These are phyloP conservation scores for Chaetops frenatus DNA, from an alignment of 2,113 vertebrate genomes.

Conservation along the genomic window DNA sequence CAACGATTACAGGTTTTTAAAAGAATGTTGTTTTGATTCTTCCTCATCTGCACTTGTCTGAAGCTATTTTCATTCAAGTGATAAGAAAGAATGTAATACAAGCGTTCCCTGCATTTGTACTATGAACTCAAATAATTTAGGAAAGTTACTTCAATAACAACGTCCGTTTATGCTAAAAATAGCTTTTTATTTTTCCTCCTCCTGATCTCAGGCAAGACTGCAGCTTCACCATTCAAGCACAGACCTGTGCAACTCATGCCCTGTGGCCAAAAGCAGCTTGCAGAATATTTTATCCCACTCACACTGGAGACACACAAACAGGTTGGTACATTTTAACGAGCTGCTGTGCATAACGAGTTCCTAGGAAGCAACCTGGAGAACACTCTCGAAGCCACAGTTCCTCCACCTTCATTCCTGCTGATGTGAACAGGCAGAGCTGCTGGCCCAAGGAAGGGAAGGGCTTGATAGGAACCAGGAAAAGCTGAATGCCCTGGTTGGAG, in stretches of 20 bases:
- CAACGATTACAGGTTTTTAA: neutral
- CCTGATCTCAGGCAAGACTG: neutral
- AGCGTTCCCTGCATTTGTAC: neutral
- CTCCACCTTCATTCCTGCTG: neutral
- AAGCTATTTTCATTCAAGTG: neutral
- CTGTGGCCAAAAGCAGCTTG: neutral
- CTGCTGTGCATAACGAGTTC: neutral
- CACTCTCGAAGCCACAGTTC: neutral
- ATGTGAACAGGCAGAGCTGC: neutral
- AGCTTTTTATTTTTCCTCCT: neutral
- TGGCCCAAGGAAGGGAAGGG: neutral
- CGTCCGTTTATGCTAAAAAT: neutral
- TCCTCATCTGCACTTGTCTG: neutral
- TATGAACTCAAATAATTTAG: neutral
- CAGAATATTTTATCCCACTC: neutral
- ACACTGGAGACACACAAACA: neutral
- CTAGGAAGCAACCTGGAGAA: neutral
- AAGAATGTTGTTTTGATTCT: neutral
- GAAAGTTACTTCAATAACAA: neutral
- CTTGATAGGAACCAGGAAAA: neutral
- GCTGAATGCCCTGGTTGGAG: accelerated
- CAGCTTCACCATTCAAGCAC: neutral
- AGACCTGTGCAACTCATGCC: neutral
- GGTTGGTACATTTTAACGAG: neutral
- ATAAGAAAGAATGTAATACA: neutral